These are phyloP conservation scores for Busseola fusca DNA, from an alignment of 2,888 invertebrate species.

Conservation along the genomic window DNA sequence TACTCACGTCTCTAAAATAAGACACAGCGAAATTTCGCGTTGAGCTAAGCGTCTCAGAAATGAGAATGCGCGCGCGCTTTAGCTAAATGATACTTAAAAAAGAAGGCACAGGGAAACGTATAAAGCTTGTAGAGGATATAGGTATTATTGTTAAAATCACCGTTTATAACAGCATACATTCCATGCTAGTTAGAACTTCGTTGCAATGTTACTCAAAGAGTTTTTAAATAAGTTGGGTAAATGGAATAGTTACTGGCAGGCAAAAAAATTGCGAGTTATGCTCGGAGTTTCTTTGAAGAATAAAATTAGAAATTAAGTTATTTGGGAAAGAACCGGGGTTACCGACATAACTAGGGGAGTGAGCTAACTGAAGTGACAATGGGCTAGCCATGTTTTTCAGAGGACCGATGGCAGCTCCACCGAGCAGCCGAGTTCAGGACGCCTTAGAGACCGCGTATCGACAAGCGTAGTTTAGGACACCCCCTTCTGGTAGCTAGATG, in stretches of 20 bases:
- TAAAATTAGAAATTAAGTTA: neutral
- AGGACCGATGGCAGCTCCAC: neutral
- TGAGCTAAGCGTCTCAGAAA: too few relatives aligned
- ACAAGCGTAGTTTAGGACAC: neutral
- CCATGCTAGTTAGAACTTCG: neutral
- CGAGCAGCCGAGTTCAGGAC: neutral
- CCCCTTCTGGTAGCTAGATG: neutral
- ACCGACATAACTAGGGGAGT: neutral
- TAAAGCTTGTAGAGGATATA: neutral
- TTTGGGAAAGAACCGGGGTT: neutral
- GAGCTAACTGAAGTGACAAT: neutral
- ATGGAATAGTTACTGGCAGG: neutral
- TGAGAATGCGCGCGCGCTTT: too few relatives aligned
- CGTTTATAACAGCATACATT: conserved; percentile 1
- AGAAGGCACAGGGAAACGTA: neutral
- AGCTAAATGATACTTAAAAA: neutral
- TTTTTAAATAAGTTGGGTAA: neutral
- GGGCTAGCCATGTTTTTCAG: neutral
- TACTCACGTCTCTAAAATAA: too few relatives aligned
- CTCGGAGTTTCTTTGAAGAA: neutral
- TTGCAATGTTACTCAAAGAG: neutral
- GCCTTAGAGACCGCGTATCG: neutral
- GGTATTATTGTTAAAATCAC: neutral
- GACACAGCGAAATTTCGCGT: too few relatives aligned
- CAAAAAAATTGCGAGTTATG: neutral